Base-by-base conservation (phyloP, 2,888 invertebrate species). In the Drosophila monieri region DNA sequence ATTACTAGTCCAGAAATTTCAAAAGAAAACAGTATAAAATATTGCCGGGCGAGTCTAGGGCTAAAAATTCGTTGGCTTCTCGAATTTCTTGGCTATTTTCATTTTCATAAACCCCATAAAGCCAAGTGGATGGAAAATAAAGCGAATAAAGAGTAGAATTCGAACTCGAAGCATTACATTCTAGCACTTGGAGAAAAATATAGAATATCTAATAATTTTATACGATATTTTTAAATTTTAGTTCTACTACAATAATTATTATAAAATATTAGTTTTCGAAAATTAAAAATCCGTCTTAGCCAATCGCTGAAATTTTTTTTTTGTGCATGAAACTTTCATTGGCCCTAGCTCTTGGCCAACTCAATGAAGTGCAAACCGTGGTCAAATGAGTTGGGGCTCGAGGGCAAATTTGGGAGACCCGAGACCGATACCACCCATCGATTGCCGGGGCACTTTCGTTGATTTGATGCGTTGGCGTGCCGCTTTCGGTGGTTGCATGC, bases 401-500 rank as follows among this genome's bases (percentile, higher is more conserved):
- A 49, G 25, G 61, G 41, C 44, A 18, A 10, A n/a, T 23, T 49
- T 52, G 18, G 30, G 30, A 56, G 71, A 59, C 69, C 69, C 49
- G 30, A 56, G 69, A 59, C 69, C 72, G 56, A 54, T n/a, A 35
- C 35, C 35, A 35, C 35, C 35, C 35, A 35, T 35, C 35, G 35
- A 35, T 35, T 54, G 30, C 46, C 54, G 46, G 74, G 79, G 77
- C 83, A 85, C 88, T 85, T 81, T 75, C 83, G 74, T 81, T 85
- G 84, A 87, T 85, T 87, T 83, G 85, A 87, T 85, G 88, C 88
- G 80, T 81, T 85, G 85, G 83, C 85, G 79, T 85, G 85, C 79
- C 73, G 73, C 77, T 75, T 78, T 77, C 68, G 81, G 68, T 71
- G 77, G 77, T 76, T 78, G 74, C 75, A 87, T 87, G 85, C 80